Evolutionary conservation across 2,797 vertebrate genomes (phyloP).

Genomic region (Characodon lateralis): DNA sequence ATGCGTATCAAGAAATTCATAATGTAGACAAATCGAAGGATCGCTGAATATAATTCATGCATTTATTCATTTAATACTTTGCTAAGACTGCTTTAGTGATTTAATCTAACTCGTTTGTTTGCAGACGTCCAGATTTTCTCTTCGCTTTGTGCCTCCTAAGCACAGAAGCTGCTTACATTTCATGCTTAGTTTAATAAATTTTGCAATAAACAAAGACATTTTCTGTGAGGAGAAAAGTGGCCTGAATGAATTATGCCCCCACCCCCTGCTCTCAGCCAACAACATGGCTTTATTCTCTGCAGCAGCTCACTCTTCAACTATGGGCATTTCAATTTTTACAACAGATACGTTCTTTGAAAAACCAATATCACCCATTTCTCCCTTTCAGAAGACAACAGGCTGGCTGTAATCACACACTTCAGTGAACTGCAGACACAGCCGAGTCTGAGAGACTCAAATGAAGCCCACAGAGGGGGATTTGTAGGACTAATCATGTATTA

Average conservation of each 20-base stretch:
- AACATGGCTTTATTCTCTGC: slow-evolving; percentile 26
- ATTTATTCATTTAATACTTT: slow-evolving; percentile 80
- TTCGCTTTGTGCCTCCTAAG: slow-evolving; percentile 15
- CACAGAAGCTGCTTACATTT: slow-evolving; percentile 66
- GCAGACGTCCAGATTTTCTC: slow-evolving; percentile 32
- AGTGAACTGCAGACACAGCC: slow-evolving; percentile 52
- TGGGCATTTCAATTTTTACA: slow-evolving; percentile 43
- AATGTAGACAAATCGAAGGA: slow-evolving; percentile 44
- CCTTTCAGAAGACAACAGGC: slow-evolving; percentile 30
- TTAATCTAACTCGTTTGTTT: slow-evolving; percentile 40
- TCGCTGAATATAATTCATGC: slow-evolving; percentile 66
- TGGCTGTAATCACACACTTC: slow-evolving; percentile 55
- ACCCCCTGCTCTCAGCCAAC: not conserved
- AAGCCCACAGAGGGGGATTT: not conserved
- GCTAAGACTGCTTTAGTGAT: slow-evolving; percentile 41
- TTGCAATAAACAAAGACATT: slow-evolving; percentile 58
- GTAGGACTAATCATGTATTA: slow-evolving; percentile 4
- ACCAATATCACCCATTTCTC: slow-evolving; percentile 22
- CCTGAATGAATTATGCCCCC: slow-evolving; percentile 44
- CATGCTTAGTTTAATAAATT: slow-evolving; percentile 63
- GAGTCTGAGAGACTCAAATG: slow-evolving; percentile 8
- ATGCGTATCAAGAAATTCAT: slow-evolving; percentile 29
- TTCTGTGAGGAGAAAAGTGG: slow-evolving; percentile 52
- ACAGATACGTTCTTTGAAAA: slow-evolving; percentile 51
- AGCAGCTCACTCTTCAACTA: slow-evolving; percentile 35